Percentiles rank a stretch among this genome's conserved stretches.
Evolutionary conservation across 2,888 invertebrate genomes (phyloP).

Genomic region (Cantharis nigra): DNA sequence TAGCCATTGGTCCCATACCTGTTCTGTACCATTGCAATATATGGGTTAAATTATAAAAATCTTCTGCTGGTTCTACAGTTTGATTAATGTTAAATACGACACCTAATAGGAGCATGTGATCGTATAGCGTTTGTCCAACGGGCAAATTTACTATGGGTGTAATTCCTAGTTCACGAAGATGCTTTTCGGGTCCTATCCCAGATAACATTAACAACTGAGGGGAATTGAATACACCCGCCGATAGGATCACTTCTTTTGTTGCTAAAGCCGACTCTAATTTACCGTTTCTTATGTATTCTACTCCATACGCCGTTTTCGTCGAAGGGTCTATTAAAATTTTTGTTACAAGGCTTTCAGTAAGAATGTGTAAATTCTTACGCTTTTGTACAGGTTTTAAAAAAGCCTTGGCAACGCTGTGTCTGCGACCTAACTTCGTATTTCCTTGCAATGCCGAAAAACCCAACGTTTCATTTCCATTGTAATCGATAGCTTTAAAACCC

Average conservation of each 20-base stretch:
- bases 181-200: constrained; percentile 67
- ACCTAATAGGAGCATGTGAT: constrained; percentile 67
- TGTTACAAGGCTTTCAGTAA: constrained; percentile 61
- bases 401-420: constrained; percentile 64
- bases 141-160: constrained; percentile 64
- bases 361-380: constrained; percentile 63
- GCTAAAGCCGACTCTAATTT: constrained; percentile 47
- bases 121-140: constrained; percentile 71
- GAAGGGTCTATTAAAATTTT: constrained; percentile 60
- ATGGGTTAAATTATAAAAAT: constrained; percentile 38
- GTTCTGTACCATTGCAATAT: constrained; percentile 50
- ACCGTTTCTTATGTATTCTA: constrained; percentile 49
- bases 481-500: constrained; percentile 56
- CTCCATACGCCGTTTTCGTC: constrained; percentile 56
- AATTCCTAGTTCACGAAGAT: constrained; percentile 63
- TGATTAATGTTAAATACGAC: constrained; percentile 61
- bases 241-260: constrained; percentile 61
- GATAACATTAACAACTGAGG: constrained; percentile 75
- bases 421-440: constrained; percentile 58
- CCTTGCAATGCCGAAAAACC: constrained; percentile 56
- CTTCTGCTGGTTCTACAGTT: constrained; percentile 41
- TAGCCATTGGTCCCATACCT: constrained; percentile 60
- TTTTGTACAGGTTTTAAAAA: constrained; percentile 60
- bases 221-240: constrained; percentile 75
- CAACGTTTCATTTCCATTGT: constrained; percentile 50